Evolutionary conservation across 2,888 invertebrate genomes (phyloP).

Genomic region (Aporophyla nigra): DNA sequence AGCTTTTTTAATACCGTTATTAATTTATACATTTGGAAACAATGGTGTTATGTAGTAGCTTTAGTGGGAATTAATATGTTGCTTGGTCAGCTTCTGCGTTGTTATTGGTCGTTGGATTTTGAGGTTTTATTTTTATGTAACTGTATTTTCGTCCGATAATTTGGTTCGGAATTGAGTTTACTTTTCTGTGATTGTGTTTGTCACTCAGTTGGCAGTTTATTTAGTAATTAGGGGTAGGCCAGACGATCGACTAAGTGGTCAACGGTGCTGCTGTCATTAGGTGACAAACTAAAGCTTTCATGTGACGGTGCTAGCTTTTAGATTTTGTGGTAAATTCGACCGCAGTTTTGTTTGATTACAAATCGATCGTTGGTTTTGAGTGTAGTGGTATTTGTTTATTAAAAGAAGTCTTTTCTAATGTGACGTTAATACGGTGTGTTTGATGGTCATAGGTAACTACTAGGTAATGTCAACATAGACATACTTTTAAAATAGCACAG

Average conservation of each 20-base stretch:
- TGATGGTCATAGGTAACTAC: too few relatives aligned
- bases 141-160: background rate
- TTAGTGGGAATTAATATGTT: conserved; percentile 54
- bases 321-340: conserved; percentile 38
- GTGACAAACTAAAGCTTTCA: conserved; percentile 30
- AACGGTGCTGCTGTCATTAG: conserved; percentile 50
- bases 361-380: conserved; percentile 1
- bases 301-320: conserved; percentile 40
- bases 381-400: background rate
- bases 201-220: conserved; percentile 50
- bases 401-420: too few relatives aligned
- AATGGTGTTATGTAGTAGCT: conserved; percentile 59
- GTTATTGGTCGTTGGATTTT: conserved; percentile 42
- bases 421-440: background rate
- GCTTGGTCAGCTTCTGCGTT: conserved; percentile 36
- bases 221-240: conserved; percentile 48
- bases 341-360: conserved; percentile 34
- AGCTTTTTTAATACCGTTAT: conserved; percentile 66
- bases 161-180: conserved; percentile 29
- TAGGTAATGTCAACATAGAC: too few relatives aligned
- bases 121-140: conserved; percentile 25
- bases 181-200: conserved; percentile 34
- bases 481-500: background rate
- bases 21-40: conserved; percentile 63
- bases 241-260: conserved; percentile 50